Evolutionary conservation across 2,888 invertebrate species (phyloP).

Genomic region (Platypus cylindrus): DNA sequence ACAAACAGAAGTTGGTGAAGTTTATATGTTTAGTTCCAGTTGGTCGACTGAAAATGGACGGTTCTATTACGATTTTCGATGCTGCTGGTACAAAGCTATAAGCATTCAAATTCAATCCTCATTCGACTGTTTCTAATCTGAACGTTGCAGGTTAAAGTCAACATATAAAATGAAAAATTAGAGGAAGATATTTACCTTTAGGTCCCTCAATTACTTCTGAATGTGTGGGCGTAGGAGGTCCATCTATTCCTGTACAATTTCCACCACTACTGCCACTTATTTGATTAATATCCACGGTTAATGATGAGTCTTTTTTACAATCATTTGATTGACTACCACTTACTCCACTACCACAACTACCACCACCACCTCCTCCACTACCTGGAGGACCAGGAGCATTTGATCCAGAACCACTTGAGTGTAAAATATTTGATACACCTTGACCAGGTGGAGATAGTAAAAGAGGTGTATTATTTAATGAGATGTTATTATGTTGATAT

Average conservation of each 20-base stretch:
- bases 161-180: neutral
- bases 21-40: too few relatives aligned
- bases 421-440: constrained; percentile 5
- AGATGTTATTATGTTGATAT: constrained; percentile 1
- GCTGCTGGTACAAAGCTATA: too few relatives aligned
- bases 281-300: constrained; percentile 41
- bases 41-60: too few relatives aligned
- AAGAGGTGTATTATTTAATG: constrained; percentile 3
- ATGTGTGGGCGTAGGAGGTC: constrained; percentile 67
- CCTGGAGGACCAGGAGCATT: constrained; percentile 17
- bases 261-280: constrained; percentile 24
- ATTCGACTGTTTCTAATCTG: too few relatives aligned
- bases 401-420: constrained; percentile 7
- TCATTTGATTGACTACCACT: too few relatives aligned
- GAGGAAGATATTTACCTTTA: too few relatives aligned
- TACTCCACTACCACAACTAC: constrained; percentile 3
- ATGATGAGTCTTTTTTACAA: constrained; percentile 25
- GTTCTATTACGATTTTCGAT: too few relatives aligned
- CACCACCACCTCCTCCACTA: constrained; percentile 17
- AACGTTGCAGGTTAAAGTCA: too few relatives aligned
- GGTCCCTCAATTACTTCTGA: constrained; percentile 56
- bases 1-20: too few relatives aligned
- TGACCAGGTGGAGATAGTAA: constrained; percentile 4
- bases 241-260: too few relatives aligned
- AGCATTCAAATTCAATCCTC: too few relatives aligned